Evolutionary conservation across 2,888 invertebrate species (phyloP).

Genomic region (Bembecia ichneumoniformis): DNA sequence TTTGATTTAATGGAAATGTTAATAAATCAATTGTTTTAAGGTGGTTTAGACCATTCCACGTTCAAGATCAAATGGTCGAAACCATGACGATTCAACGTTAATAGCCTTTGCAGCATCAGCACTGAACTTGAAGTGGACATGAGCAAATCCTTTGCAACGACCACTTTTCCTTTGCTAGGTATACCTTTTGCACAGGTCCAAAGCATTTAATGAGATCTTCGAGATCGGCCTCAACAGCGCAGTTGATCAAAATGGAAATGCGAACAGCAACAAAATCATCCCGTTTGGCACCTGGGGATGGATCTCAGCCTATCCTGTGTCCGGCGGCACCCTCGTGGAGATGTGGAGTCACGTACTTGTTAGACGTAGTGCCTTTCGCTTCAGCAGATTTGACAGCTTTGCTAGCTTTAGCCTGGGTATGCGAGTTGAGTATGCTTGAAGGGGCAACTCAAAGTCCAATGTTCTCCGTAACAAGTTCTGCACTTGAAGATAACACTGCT

Average conservation of each 20-base stretch:
- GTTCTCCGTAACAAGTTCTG: constrained; percentile 93
- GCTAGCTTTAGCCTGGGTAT: constrained; percentile 74
- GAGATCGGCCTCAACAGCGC: constrained; percentile 93
- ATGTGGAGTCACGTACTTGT: constrained; percentile 91
- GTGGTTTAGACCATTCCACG: constrained; percentile 99
- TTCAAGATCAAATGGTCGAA: constrained; percentile 98
- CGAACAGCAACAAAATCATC: constrained; percentile 94
- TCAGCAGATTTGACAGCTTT: constrained; percentile 51
- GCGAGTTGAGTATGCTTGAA: constrained; percentile 92
- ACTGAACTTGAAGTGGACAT: constrained; percentile 94
- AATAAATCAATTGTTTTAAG: constrained; percentile 52
- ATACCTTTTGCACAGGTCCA: constrained; percentile 93
- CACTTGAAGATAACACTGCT: constrained; percentile 86
- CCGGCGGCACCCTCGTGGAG: constrained; percentile 90
- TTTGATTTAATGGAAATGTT: constrained; percentile 23
- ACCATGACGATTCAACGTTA: constrained; percentile 89
- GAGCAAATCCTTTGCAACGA: constrained; percentile 97
- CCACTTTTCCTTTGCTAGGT: constrained; percentile 95
- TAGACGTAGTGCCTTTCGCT: constrained; percentile 50
- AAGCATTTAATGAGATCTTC: constrained; percentile 96
- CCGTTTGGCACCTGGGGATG: constrained; percentile 77
- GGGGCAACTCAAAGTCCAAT: constrained; percentile 98
- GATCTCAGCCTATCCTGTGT: constrained; percentile 75
- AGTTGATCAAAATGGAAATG: constrained; percentile 97
- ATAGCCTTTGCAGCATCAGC: constrained; percentile 95